A percentile compares a stretch with the other conserved stretches of the same genome.
These are phyloP conservation scores for Epizoanthus illoricatus DNA, from an alignment of 92 coral and sea anemone species.

Conservation along the genomic window DNA sequence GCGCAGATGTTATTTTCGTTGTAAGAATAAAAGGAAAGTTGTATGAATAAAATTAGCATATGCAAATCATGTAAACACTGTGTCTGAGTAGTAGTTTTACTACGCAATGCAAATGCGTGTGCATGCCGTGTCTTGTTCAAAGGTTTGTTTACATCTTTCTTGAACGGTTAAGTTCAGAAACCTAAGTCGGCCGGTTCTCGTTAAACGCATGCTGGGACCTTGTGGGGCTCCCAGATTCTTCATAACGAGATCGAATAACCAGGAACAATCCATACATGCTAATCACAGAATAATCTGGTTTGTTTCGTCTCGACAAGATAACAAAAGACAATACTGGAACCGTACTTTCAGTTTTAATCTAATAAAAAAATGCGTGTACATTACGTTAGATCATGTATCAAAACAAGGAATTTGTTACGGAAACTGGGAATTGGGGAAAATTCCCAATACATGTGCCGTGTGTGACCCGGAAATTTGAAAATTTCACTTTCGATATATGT, in stretches of 20 bases:
- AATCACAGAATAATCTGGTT: not conserved
- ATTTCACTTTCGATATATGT: conserved; percentile 19
- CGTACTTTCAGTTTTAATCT: not conserved
- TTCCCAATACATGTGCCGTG: not conserved
- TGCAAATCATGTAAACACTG: conserved; percentile 43
- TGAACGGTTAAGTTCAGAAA: too few relatives aligned
- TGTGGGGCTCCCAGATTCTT: too few relatives aligned
- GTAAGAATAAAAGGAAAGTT: conserved; percentile 33
- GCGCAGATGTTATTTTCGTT: conserved; percentile 28
- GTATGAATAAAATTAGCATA: conserved; percentile 33
- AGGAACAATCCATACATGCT: too few relatives aligned
- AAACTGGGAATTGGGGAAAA: not conserved
- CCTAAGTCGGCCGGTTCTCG: too few relatives aligned
- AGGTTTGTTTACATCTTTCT: too few relatives aligned
- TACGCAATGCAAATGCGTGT: conserved; percentile 7
- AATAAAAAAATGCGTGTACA: not conserved
- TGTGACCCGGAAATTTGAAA: not conserved
- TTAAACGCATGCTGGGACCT: too few relatives aligned
- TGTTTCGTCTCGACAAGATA: conserved; percentile 11
- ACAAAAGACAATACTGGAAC: not conserved
- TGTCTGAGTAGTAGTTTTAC: conserved; percentile 19
- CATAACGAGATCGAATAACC: too few relatives aligned
- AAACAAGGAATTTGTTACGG: not conserved
- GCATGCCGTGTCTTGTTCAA: too few relatives aligned
- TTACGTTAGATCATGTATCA: conserved; percentile 2